Conservation (phyloP, 2,888 invertebrate genomes). For the Margaritifera margaritifera region DNA sequence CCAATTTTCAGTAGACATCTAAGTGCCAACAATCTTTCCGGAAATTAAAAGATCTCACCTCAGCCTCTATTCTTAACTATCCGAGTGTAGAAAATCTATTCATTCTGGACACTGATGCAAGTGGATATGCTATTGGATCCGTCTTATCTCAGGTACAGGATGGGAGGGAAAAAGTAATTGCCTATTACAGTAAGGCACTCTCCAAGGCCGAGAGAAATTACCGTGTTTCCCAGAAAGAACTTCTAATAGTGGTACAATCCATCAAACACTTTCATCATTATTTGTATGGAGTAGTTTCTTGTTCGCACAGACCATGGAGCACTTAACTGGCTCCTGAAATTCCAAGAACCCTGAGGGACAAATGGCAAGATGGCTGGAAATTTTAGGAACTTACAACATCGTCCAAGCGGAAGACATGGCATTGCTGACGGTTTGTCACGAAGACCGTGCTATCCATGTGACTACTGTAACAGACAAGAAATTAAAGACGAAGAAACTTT, state of each 20-base stretch:
- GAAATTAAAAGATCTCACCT: constrained; percentile 1
- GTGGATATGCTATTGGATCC: constrained; percentile 14
- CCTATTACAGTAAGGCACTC: constrained; percentile 27
- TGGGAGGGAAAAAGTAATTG: constrained; percentile 18
- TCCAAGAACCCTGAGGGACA: not conserved
- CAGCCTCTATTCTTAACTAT: constrained; percentile 13
- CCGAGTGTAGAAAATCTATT: constrained; percentile 13
- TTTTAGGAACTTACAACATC: constrained; percentile 7
- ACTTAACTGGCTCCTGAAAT: constrained; percentile 4
- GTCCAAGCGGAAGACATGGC: constrained; percentile 9
- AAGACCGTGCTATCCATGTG: no score
- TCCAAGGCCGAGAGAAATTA: constrained; percentile 25
- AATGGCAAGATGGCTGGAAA: constrained; percentile 3
- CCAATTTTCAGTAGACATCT: constrained; percentile 4
- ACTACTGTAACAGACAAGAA: not conserved
- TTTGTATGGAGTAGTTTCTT: constrained; percentile 3
- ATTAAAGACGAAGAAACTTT: no score
- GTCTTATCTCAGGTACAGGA: constrained; percentile 27
- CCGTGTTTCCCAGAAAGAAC: not conserved
- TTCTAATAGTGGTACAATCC: constrained; percentile 2
- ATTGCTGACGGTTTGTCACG: constrained; percentile 13
- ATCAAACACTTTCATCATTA: constrained; percentile 11
- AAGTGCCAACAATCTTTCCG: constrained; percentile 9
- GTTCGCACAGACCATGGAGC: constrained; percentile 7
- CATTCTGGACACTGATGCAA: constrained; percentile 24